These are phyloP conservation scores for Premnoplex brunnescens DNA, from an alignment of 2,797 vertebrate species.

Conservation along the genomic window DNA sequence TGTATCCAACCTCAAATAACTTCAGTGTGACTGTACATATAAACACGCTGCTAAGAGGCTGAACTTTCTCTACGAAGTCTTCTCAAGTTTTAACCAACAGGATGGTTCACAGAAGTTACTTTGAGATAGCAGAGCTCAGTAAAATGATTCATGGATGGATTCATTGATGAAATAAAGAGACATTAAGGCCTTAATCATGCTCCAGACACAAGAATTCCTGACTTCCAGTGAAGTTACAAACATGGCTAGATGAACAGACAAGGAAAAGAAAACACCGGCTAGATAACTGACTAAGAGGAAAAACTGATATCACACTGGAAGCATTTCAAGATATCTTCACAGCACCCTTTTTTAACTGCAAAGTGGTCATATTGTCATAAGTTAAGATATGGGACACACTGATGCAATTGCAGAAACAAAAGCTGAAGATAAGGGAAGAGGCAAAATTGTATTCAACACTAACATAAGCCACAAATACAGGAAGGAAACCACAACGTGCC, in stretches of 20 bases:
- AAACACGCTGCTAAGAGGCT: neutral
- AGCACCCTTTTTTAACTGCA: neutral
- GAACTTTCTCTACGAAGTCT: neutral
- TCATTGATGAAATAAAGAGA: neutral
- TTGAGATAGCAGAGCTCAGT: neutral
- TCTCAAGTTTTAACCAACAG: neutral
- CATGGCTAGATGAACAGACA: neutral
- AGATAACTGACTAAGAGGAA: neutral
- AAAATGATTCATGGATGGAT: neutral
- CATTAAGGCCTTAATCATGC: neutral
- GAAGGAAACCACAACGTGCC: neutral
- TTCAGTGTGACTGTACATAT: neutral
- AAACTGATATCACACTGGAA: neutral
- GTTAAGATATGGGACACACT: neutral
- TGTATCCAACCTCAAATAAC: neutral
- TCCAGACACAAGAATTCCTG: conserved; percentile 32
- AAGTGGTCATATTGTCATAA: neutral
- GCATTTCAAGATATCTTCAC: neutral
- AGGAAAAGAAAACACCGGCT: conserved; percentile 25
- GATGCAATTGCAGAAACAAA: neutral
- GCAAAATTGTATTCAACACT: neutral
- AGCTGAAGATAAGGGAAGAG: neutral
- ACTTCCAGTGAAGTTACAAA: conserved; percentile 35
- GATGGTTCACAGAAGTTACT: neutral
- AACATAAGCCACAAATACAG: neutral